phyloP scores from a whole-genome alignment of 2,797 vertebrate species.

The Jordanella pulchra region DNA sequence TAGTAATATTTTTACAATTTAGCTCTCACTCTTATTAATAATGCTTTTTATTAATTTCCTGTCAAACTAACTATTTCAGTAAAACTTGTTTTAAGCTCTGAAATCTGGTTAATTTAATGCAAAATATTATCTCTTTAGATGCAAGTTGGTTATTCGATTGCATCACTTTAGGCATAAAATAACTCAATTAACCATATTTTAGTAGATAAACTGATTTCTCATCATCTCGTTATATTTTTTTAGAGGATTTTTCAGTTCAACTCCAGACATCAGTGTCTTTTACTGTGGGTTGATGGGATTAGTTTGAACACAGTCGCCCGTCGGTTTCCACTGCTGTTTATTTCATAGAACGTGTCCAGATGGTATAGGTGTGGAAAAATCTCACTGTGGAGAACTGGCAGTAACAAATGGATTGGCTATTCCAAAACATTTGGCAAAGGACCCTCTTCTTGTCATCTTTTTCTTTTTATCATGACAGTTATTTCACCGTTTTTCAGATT shows the following conservation, averaged over 20 bases:
- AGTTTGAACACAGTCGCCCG: conserved; percentile 32
- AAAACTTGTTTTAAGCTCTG: neutral
- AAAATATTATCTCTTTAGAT: neutral
- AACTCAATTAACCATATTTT: neutral
- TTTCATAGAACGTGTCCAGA: conserved; percentile 63
- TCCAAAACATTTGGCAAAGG: conserved; percentile 37
- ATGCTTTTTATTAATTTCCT: too few species aligned
- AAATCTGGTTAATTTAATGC: neutral
- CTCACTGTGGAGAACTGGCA: conserved; percentile 26
- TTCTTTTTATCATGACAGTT: conserved; percentile 22
- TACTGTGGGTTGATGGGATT: conserved; percentile 25
- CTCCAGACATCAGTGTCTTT: conserved; percentile 15
- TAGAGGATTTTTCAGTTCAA: neutral
- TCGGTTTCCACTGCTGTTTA: conserved; percentile 54
- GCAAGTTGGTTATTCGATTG: too few species aligned
- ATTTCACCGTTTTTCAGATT: conserved; percentile 20
- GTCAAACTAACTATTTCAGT: too few species aligned
- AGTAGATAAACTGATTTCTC: neutral
- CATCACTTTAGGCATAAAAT: neutral
- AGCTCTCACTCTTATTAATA: too few species aligned
- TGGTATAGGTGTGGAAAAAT: conserved; percentile 46
- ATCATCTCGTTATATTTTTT: neutral
- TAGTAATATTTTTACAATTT: too few species aligned
- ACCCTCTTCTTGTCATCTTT: conserved; percentile 28
- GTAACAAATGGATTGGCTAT: conserved; percentile 43